Evolutionary conservation across 1,140 invertebrate species (phyloP), one percentile per base, ranked within the genome.

Genomic region (Drosophila tristis): DNA sequence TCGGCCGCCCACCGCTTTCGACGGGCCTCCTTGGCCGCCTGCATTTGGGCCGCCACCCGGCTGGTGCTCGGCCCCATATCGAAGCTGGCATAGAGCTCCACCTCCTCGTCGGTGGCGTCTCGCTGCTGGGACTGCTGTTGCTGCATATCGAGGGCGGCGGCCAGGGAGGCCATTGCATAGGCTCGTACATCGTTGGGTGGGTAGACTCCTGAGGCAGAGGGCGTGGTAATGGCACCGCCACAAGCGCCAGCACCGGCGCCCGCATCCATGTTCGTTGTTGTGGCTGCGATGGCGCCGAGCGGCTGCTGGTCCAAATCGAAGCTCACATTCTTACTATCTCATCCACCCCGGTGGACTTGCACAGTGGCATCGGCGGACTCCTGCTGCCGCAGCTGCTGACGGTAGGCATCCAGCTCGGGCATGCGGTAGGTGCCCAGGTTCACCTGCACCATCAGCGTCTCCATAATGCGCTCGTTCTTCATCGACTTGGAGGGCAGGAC

Each of bases 401-500:
- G 96, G 91, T 97, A 98, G 64, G 96, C 97, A 92, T 97, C 96
- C 71, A 98, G 92, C 86, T 98, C 97, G 86, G 98, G 96, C 85
- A 98, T 97, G 35, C 97, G 94, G 92, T 97, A 98, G 93, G 98
- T 98, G 25, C 97, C 97, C 1, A 97, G 95, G 91, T 98, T 98
- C 35, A 97, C 97, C 93, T 98, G 97, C 90, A 96, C 96, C 96
- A 98, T 97, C 25, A 98, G 93, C 0, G 97, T 98, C 92, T 98
- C 97, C 65, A 98, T 93, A 67, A 98, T 98, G 31, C 96, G 94
- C 91, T 98, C 97, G 92, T 98, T 98, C 86, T 96, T 97, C 74
- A 98, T 98, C 13, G 97, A 97, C 92, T 98, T 98, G 43, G 97
- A 97, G 45, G 97, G 97, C 71, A 98, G 93, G 43, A 98, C 97